A percentile compares a stretch with the other conserved stretches of the same genome.
These are phyloP conservation scores for Temnothorax nylanderi DNA, from an alignment of 1,140 invertebrate genomes.

Conservation along the genomic window DNA sequence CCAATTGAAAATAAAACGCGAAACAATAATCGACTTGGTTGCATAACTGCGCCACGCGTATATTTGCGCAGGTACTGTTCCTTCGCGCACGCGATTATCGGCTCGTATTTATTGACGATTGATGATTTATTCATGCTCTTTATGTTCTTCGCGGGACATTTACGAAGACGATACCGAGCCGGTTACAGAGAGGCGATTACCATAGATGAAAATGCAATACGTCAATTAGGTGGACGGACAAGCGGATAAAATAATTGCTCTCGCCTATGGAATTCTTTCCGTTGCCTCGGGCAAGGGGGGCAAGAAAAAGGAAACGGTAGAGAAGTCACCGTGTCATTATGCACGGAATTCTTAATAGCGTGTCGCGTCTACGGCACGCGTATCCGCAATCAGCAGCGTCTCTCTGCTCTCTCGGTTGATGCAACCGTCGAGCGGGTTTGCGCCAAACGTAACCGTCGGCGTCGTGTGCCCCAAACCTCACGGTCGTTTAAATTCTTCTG, in stretches of 20 bases:
- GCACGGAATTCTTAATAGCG: slow-evolving; percentile 11
- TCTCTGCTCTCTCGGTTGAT: slow-evolving; percentile 62
- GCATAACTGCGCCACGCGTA: slow-evolving; percentile 4
- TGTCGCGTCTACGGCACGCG: neutral
- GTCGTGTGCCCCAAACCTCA: neutral
- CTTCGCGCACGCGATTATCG: neutral
- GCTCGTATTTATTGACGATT: slow-evolving; percentile 9
- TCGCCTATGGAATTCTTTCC: slow-evolving; percentile 33
- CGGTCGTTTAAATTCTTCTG: neutral
- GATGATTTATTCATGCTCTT: slow-evolving; percentile 33
- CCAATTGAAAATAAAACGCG: neutral
- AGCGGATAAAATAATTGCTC: slow-evolving; percentile 2
- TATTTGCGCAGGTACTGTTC: neutral
- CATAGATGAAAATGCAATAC: slow-evolving; percentile 20
- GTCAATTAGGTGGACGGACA: slow-evolving; percentile 10
- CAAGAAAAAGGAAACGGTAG: neutral
- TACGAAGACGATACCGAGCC: neutral
- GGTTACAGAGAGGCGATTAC: neutral
- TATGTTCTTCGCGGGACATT: neutral
- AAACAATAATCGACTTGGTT: slow-evolving; percentile 8
- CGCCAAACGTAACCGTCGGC: neutral
- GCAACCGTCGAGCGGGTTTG: slow-evolving; percentile 64
- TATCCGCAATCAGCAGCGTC: slow-evolving; percentile 21
- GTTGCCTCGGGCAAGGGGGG: neutral
- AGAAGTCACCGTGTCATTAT: slow-evolving; percentile 8